A percentile compares a stretch with the other conserved stretches of the same genome.
Evolutionary conservation across 2,888 invertebrate genomes (phyloP).

Genomic region (Onchidella celtica): DNA sequence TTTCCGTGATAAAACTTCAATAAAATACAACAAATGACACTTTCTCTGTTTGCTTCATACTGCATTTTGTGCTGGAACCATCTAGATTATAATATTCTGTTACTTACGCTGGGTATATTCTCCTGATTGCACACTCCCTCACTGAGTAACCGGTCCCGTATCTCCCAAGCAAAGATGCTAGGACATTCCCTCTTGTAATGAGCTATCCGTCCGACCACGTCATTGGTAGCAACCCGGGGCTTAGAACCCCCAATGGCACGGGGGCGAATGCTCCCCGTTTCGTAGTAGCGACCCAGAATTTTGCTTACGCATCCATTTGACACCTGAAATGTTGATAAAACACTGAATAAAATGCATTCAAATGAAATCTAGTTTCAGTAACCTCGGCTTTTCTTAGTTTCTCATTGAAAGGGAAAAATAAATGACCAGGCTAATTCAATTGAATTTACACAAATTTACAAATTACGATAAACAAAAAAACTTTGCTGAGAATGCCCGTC

Average conservation of each 20-base stretch:
- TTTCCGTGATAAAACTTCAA: too few relatives aligned
- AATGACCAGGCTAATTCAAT: too few relatives aligned
- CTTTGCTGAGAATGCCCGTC: too few relatives aligned
- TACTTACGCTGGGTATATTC: slow-evolving; percentile 92
- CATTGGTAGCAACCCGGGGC: slow-evolving; percentile 97
- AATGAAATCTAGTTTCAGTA: too few relatives aligned
- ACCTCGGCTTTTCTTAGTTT: too few relatives aligned
- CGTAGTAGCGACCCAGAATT: slow-evolving; percentile 97
- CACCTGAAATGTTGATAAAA: slow-evolving; percentile 81
- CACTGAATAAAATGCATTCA: neutral
- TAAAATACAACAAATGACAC: too few relatives aligned
- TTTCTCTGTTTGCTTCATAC: too few relatives aligned
- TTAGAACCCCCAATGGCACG: slow-evolving; percentile 97
- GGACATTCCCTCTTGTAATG: slow-evolving; percentile 97
- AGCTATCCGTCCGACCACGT: slow-evolving; percentile 96
- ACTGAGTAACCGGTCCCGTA: slow-evolving; percentile 92
- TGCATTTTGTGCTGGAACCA: too few relatives aligned
- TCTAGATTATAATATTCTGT: too few relatives aligned
- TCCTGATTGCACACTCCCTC: slow-evolving; percentile 91
- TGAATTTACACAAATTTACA: neutral
- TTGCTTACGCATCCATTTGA: slow-evolving; percentile 99
- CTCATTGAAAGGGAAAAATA: too few relatives aligned
- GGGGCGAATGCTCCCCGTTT: slow-evolving; percentile 96
- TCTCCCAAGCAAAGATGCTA: slow-evolving; percentile 98
- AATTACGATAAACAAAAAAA: neutral